Base-by-base conservation (phyloP, 2,797 vertebrate genomes). In the Amniataba percoides region DNA sequence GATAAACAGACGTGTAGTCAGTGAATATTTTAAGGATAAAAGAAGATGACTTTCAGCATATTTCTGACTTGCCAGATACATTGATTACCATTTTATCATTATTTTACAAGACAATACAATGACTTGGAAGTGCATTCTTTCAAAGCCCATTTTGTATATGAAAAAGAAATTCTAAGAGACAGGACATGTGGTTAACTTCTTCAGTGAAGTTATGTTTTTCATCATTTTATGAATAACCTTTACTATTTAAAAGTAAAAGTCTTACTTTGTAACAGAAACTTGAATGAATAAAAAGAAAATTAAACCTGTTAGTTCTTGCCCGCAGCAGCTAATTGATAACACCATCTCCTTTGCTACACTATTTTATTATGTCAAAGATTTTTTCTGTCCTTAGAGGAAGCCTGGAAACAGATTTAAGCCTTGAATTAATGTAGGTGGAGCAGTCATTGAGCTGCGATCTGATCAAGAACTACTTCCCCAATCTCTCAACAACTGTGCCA, bases 391-490 rank as follows among this genome's bases (percentile, higher is more conserved):
- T 48, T 4, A 18, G 11, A 64, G 46, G 19, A 73, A 48, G 46
- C 18, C 19, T 49, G 23, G n/a, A 43, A 60, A 69, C 60, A 81
- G 78, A 68, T 25, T 43, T 49, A 40, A 53, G 12, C 36, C 16
- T 48, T 66, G 27, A 71, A 48, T 46, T 36, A 27, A 56, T 71
- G 27, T 46, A 34, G 11, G 6, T 8, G 25, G 23, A 18, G 40
- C 13, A 5, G 31, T 45, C 71, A 71, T 42, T 62, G 80, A 55
- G 27, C 52, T 55, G 49, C 8, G 19, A 21, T 25, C 69, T 72
- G 66, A 74, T 74, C 42, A 65, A 74, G 45, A 77, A 64, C 23
- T 16, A 36, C 18, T 15, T 10, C 58, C 36, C 66, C 16, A 10
- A 11, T 15, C 34, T 31, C 36, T 25, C 11, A 52, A 52, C 45